phyloP scores from a whole-genome alignment of 2,888 invertebrate species.

The Cataglyphis rosenhaueri region DNA sequence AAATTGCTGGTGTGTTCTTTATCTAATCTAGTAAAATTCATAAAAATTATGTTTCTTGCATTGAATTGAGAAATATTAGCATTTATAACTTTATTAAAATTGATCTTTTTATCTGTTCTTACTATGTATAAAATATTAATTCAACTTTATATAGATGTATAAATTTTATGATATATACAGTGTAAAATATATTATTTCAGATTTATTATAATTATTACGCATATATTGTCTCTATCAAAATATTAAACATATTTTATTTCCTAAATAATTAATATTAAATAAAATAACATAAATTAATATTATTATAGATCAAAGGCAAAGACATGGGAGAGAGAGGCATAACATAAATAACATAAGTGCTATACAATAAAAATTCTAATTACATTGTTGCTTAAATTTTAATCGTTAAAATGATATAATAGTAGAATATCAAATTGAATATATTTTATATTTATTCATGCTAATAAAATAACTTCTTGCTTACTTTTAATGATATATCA shows the following conservation, averaged over 20 bases:
- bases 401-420: not conserved
- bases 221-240: not conserved
- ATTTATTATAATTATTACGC: not conserved
- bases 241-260: not conserved
- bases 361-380: not conserved
- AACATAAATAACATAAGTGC: not conserved
- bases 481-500: not conserved
- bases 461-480: not conserved
- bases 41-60: not conserved
- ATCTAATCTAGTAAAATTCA: not conserved
- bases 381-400: not conserved
- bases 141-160: not conserved
- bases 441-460: not conserved
- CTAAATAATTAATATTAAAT: not conserved
- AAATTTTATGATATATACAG: not conserved
- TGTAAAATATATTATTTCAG: not conserved
- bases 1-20: not conserved
- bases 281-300: too few relatives aligned
- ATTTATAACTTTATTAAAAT: not conserved
- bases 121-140: not conserved
- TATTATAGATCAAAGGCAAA: too few relatives aligned
- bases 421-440: not conserved
- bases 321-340: too few relatives aligned
- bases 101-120: not conserved
- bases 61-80: not conserved